phyloP scores from a whole-genome alignment of 2,888 invertebrate species.

The Heteropelma amictum region DNA sequence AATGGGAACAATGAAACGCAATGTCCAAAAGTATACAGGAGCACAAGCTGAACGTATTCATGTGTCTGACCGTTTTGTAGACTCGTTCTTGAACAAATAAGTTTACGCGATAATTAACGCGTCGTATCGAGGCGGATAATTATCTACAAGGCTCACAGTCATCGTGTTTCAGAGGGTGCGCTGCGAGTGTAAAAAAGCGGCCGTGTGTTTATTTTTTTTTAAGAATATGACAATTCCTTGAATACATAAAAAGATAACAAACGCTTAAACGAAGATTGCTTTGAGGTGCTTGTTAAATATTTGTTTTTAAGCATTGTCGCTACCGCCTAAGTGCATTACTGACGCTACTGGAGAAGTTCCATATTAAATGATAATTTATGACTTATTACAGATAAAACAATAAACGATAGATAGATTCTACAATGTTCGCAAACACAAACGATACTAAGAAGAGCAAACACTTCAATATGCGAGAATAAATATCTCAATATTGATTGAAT shows the following conservation, averaged over 20 bases:
- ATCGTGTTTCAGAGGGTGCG: not conserved
- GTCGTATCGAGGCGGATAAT: constrained; percentile 42
- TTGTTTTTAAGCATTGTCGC: constrained; percentile 5
- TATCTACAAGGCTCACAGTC: constrained; percentile 16
- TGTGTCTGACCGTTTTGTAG: not conserved
- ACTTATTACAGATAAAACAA: constrained; percentile 1
- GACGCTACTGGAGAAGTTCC: not conserved
- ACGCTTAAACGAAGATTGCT: constrained; percentile 22
- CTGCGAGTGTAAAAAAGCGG: not conserved
- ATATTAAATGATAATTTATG: constrained; percentile 2
- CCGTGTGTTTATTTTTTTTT: constrained; percentile 18
- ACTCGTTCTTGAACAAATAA: constrained; percentile 34
- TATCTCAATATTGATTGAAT: too few species aligned
- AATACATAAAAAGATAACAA: constrained; percentile 30
- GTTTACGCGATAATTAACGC: constrained; percentile 42
- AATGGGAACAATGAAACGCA: not conserved
- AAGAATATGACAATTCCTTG: constrained; percentile 9
- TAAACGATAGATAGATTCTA: not conserved
- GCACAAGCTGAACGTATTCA: not conserved
- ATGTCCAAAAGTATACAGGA: not conserved
- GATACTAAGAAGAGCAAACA: not conserved
- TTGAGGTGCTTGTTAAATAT: constrained; percentile 22
- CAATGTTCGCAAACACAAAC: not conserved
- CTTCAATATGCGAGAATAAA: too few species aligned
- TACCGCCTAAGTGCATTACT: not conserved